Percentiles rank a stretch among this genome's conserved stretches.
These are phyloP conservation scores for Lomographa bimaculata DNA, from an alignment of 2,888 invertebrate species.

Conservation along the genomic window DNA sequence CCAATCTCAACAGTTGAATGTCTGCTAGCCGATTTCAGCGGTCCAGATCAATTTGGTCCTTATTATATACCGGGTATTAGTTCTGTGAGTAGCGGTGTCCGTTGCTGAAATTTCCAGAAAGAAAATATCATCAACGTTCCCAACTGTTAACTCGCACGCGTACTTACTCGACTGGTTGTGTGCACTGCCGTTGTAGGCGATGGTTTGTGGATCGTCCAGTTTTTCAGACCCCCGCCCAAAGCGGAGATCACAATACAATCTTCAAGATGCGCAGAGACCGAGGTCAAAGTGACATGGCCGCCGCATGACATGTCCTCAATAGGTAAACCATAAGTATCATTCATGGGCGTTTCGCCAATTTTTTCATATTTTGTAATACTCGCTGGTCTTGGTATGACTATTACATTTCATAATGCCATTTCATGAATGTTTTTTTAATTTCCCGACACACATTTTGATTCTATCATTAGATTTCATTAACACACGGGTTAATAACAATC, in stretches of 20 bases:
- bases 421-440: too few species aligned
- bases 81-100: conserved; percentile 72
- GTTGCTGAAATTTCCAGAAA: conserved; percentile 78
- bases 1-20: conserved; percentile 50
- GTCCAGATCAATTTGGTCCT: conserved; percentile 59
- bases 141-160: conserved; percentile 65
- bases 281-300: conserved; percentile 77
- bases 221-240: conserved; percentile 81
- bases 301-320: conserved; percentile 76
- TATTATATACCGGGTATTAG: conserved; percentile 54
- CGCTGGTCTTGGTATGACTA: conserved; percentile 56
- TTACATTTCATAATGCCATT: conserved; percentile 57
- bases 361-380: conserved; percentile 50
- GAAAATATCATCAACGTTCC: conserved; percentile 76
- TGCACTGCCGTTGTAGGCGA: conserved; percentile 80
- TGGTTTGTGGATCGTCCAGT: conserved; percentile 84
- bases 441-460: conserved; percentile 20
- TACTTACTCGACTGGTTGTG: conserved; percentile 67
- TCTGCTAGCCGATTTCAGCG: conserved; percentile 57
- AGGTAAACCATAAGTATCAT: conserved; percentile 84
- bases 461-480: conserved; percentile 20
- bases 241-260: conserved; percentile 76
- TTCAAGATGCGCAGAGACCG: conserved; percentile 70
- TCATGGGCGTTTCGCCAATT: conserved; percentile 74
- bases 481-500: conserved; percentile 14